Evolutionary conservation across 2,888 invertebrate species (phyloP).

Genomic region (Diarsia rubi): DNA sequence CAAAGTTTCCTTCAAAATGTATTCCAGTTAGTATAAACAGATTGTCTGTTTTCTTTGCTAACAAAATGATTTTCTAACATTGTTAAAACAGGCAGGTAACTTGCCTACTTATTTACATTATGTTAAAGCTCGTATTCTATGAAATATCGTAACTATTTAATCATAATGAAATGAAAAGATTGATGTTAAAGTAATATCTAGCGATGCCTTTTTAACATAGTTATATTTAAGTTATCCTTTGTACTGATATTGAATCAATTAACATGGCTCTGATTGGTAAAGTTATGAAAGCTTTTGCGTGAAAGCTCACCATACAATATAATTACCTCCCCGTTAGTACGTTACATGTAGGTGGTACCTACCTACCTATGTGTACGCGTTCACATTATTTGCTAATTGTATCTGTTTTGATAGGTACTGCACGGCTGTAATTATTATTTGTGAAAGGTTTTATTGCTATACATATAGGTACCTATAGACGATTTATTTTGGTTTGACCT

Average conservation of each 20-base stretch:
- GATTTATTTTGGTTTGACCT: neutral
- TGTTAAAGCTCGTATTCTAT: slow-evolving; percentile 7
- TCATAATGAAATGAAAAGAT: slow-evolving; percentile 39
- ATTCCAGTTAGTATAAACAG: slow-evolving; percentile 59
- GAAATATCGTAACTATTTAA: slow-evolving; percentile 46
- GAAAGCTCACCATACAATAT: neutral
- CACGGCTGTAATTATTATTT: neutral
- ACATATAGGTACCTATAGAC: neutral
- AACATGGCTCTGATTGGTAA: slow-evolving; percentile 27
- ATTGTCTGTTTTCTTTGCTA: slow-evolving; percentile 53
- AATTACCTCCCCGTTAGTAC: neutral
- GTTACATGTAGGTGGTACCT: neutral
- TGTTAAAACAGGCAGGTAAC: slow-evolving; percentile 45
- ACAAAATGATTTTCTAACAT: slow-evolving; percentile 49
- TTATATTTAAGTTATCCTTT: slow-evolving; percentile 47
- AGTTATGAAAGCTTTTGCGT: slow-evolving; percentile 42
- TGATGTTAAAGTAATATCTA: slow-evolving; percentile 30
- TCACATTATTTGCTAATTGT: slow-evolving; percentile 4
- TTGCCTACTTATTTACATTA: slow-evolving; percentile 43
- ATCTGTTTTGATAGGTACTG: slow-evolving; percentile 12
- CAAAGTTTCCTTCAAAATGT: slow-evolving; percentile 58
- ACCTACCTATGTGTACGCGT: neutral
- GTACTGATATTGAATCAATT: slow-evolving; percentile 50
- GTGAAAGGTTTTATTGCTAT: slow-evolving; percentile 1
- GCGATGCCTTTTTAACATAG: slow-evolving; percentile 11